A percentile compares a stretch with the other conserved stretches of the same genome.
Conservation (phyloP, 2,797 vertebrate genomes). For the Pagetopsis macropterus region DNA sequence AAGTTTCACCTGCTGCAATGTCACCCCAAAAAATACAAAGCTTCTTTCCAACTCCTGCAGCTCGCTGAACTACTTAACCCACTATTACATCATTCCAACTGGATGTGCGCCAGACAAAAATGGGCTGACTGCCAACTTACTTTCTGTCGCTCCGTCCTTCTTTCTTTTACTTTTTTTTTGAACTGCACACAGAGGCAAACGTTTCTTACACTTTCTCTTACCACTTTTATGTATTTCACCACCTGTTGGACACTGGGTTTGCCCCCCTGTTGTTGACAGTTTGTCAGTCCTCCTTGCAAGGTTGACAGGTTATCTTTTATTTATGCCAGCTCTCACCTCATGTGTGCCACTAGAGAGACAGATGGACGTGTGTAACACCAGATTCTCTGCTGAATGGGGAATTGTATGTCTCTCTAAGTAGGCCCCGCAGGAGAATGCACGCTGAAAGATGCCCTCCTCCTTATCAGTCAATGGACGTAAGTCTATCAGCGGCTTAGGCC, state of each 20-base stretch:
- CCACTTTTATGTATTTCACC: conserved; percentile 21
- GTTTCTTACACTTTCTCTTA: conserved; percentile 31
- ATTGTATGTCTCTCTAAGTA: conserved; percentile 71
- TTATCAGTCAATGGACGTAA: conserved; percentile 79
- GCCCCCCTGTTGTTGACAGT: conserved; percentile 43
- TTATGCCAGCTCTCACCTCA: conserved; percentile 59
- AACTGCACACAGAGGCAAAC: conserved; percentile 28
- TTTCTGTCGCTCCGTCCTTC: conserved; percentile 33
- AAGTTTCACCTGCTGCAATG: conserved; percentile 79
- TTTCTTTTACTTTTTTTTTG: conserved; percentile 25
- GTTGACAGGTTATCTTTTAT: conserved; percentile 72
- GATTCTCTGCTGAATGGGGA: conserved; percentile 67
- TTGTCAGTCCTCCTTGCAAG: conserved; percentile 34
- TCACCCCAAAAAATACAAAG: conserved; percentile 51
- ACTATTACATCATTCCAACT: conserved; percentile 79
- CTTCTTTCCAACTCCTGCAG: conserved; percentile 63
- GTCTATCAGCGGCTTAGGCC: conserved; percentile 79
- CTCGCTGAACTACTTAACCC: conserved; percentile 77
- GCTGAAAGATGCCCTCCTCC: conserved; percentile 82
- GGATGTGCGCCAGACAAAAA: conserved; percentile 69
- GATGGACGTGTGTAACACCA: conserved; percentile 64
- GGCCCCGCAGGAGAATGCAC: conserved; percentile 73
- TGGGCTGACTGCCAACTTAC: conserved; percentile 63
- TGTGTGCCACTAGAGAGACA: conserved; percentile 55
- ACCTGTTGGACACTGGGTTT: conserved; percentile 20